These are phyloP conservation scores for Operophtera brumata DNA, from an alignment of 2,888 invertebrate genomes.

Conservation along the genomic window DNA sequence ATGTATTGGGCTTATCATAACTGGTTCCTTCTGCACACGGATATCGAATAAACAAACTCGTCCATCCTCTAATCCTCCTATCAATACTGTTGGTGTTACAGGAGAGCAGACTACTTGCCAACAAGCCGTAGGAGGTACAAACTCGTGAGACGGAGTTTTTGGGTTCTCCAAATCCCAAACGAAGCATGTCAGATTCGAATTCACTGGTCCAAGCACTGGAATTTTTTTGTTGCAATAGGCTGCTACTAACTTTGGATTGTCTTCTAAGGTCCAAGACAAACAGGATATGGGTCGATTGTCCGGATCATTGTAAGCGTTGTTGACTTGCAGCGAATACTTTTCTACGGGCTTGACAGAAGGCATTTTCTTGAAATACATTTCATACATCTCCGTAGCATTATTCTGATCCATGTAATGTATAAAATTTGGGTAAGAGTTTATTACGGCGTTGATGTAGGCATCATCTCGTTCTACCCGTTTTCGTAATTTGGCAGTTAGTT, in stretches of 20 bases:
- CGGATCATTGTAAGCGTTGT: constrained; percentile 83
- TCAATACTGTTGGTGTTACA: constrained; percentile 39
- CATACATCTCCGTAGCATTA: constrained; percentile 87
- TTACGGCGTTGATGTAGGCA: constrained; percentile 82
- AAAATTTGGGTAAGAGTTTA: constrained; percentile 73
- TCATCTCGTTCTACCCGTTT: constrained; percentile 90
- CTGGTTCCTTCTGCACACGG: constrained; percentile 85
- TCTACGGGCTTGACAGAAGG: constrained; percentile 68
- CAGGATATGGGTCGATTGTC: constrained; percentile 71
- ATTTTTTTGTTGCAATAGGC: constrained; percentile 75
- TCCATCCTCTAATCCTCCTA: constrained; percentile 56
- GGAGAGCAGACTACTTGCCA: constrained; percentile 56
- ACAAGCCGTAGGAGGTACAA: constrained; percentile 48
- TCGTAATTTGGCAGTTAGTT: constrained; percentile 84
- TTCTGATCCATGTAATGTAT: constrained; percentile 85
- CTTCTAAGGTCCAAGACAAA: constrained; percentile 84
- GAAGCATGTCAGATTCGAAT: constrained; percentile 76
- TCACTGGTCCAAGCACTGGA: constrained; percentile 35
- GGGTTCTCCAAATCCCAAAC: constrained; percentile 82
- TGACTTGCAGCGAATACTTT: constrained; percentile 73
- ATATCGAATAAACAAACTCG: constrained; percentile 84
- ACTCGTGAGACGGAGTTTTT: constrained; percentile 33
- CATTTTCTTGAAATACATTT: constrained; percentile 84
- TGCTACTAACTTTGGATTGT: constrained; percentile 81
- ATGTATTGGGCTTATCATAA: constrained; percentile 80